phyloP scores from a whole-genome alignment of 2,113 vertebrate genomes.

The Neoarius graeffei region DNA sequence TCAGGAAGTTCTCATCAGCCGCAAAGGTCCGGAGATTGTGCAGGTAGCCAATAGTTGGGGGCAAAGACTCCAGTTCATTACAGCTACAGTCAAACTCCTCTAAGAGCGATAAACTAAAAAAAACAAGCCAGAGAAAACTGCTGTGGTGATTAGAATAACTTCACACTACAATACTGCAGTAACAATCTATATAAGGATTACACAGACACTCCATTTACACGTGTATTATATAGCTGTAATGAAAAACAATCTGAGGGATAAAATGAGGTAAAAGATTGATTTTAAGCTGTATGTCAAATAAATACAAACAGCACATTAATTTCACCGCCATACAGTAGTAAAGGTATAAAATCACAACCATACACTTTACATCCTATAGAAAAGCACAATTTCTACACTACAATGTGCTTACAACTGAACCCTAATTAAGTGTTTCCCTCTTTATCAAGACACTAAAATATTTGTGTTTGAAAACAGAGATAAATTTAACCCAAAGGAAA shows the following conservation, averaged over 20 bases:
- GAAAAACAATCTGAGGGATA: neutral
- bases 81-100: constrained; percentile 99
- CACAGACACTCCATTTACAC: neutral
- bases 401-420: neutral
- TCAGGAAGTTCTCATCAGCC: constrained; percentile 95
- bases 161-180: neutral
- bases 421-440: neutral
- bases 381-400: neutral
- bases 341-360: neutral
- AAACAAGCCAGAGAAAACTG: constrained; percentile 25
- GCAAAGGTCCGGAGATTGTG: constrained; percentile 91
- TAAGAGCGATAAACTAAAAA: constrained; percentile 88
- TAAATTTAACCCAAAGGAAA: neutral
- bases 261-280: neutral
- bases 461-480: neutral
- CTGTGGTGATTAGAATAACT: constrained; percentile 17
- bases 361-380: neutral
- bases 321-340: neutral
- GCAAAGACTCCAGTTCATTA: constrained; percentile 93
- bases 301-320: neutral
- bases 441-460: neutral
- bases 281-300: neutral
- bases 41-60: constrained; percentile 92
- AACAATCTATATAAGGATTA: neutral
- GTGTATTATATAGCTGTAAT: neutral